Evolutionary conservation across 2,888 invertebrate genomes (phyloP).

Genomic region (Thereva nobilitata): DNA sequence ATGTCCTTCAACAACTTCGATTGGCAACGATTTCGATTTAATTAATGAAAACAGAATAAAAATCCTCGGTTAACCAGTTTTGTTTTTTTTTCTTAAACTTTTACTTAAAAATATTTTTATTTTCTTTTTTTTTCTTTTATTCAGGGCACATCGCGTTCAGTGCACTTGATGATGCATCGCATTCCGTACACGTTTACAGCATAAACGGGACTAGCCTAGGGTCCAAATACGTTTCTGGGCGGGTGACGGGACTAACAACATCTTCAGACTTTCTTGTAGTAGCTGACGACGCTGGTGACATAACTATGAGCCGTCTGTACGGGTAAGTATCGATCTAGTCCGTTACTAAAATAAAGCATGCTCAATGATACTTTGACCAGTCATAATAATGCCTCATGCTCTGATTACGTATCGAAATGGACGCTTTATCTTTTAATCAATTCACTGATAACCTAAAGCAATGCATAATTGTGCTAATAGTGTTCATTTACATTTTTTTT

Average conservation of each 20-base stretch:
- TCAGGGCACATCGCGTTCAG: constrained; percentile 64
- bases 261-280: constrained; percentile 60
- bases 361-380: constrained; percentile 1
- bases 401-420: neutral
- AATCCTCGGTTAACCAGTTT: no score
- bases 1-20: no score
- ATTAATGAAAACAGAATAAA: no score
- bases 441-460: neutral
- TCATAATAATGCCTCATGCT: neutral
- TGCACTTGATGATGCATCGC: constrained; percentile 59
- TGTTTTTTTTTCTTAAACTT: neutral
- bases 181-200: constrained; percentile 61
- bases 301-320: constrained; percentile 60
- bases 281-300: constrained; percentile 62
- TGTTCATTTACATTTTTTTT: constrained; percentile 18
- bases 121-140: constrained; percentile 36
- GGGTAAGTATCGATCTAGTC: constrained; percentile 52
- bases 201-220: constrained; percentile 61
- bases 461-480: neutral
- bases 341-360: no score
- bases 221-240: constrained; percentile 60
- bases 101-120: neutral
- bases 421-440: neutral
- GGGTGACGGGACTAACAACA: constrained; percentile 60
- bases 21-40: no score